Conservation (phyloP, 2,888 invertebrate species). For the Glyphotaelius pellucidus region DNA sequence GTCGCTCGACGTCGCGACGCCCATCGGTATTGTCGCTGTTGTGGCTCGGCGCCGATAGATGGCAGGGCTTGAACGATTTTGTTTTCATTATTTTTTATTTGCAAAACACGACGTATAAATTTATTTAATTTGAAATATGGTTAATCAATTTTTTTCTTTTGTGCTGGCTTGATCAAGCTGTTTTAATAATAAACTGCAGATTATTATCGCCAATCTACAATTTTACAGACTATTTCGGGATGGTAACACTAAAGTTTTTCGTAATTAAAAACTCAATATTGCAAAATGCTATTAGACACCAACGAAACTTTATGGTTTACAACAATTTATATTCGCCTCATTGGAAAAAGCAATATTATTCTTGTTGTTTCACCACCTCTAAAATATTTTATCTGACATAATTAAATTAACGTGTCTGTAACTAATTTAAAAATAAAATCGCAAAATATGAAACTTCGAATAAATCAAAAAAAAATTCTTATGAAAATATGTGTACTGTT, state of each 20-base stretch:
- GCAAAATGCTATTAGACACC: neutral
- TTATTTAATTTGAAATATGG: neutral
- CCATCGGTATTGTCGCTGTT: neutral
- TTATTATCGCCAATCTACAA: neutral
- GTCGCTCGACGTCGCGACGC: neutral
- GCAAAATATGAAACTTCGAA: too few species aligned
- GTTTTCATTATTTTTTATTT: neutral
- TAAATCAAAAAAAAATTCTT: too few species aligned
- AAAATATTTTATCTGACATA: too few species aligned
- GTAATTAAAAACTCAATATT: neutral
- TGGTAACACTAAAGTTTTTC: neutral
- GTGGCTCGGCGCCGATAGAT: neutral
- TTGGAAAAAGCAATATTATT: neutral
- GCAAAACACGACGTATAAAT: neutral
- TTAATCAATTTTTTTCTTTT: neutral
- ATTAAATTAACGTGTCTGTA: too few species aligned
- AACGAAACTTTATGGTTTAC: neutral
- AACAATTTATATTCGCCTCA: too few species aligned
- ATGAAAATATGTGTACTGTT: too few species aligned
- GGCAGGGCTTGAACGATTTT: neutral
- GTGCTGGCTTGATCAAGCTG: neutral
- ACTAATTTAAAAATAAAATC: too few species aligned
- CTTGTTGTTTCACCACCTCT: too few species aligned
- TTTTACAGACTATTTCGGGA: neutral
- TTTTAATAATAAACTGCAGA: neutral